phyloP scores from a whole-genome alignment of 2,113 vertebrate genomes.

The Oxygymnocypris stewartii region DNA sequence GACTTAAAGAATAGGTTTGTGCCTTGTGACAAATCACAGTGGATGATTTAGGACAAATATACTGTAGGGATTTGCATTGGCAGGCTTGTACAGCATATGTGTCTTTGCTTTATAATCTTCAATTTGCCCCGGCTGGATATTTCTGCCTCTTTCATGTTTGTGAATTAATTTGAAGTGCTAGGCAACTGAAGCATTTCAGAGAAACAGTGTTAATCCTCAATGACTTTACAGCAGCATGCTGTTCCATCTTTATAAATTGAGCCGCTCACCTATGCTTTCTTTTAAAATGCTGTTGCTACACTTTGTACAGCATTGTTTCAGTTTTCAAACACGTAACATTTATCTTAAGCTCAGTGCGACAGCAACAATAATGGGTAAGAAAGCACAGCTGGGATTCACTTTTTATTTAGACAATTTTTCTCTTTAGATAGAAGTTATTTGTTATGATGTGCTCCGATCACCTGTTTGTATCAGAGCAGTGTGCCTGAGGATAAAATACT shows the following conservation, averaged over 20 bases:
- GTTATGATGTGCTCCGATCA: not conserved
- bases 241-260: constrained; percentile 25
- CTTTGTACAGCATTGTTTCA: constrained; percentile 11
- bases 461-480: not conserved
- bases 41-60: constrained; percentile 28
- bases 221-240: constrained; percentile 27
- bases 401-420: constrained; percentile 16
- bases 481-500: not conserved
- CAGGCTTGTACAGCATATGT: not conserved
- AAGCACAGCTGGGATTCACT: not conserved
- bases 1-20: not conserved
- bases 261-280: constrained; percentile 8
- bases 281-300: constrained; percentile 14
- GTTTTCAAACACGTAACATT: not conserved
- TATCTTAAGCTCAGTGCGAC: not conserved
- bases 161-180: constrained; percentile 36
- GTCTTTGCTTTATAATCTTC: constrained; percentile 24
- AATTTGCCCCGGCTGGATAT: constrained; percentile 26
- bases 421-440: constrained; percentile 17
- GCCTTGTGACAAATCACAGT: constrained; percentile 20
- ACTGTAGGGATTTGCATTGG: constrained; percentile 16
- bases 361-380: not conserved
- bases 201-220: constrained; percentile 30
- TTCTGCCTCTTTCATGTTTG: constrained; percentile 24
- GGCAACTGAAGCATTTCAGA: constrained; percentile 33